phyloP scores from a whole-genome alignment of 2,888 invertebrate genomes.

The Melieria crassipennis region DNA sequence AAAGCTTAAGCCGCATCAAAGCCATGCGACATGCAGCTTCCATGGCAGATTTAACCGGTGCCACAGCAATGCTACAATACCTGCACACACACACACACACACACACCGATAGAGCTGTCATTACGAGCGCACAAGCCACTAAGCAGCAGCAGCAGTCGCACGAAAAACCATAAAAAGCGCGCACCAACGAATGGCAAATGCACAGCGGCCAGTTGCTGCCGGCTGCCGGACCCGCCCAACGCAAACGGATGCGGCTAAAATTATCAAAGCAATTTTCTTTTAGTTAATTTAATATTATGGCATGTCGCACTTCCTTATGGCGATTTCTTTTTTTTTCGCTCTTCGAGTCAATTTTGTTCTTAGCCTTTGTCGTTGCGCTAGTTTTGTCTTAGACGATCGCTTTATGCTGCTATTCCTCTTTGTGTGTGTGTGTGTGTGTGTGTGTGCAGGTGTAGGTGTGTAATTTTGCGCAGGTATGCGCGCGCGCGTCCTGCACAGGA shows the following conservation, averaged over 20 bases:
- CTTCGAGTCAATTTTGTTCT: too few species aligned
- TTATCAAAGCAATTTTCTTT: constrained; percentile 38
- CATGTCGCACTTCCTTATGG: constrained; percentile 26
- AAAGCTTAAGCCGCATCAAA: too few species aligned
- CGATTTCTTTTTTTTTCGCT: not conserved
- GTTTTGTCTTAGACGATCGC: not conserved
- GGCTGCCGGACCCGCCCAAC: too few species aligned
- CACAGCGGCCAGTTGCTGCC: not conserved
- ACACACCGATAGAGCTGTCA: too few species aligned
- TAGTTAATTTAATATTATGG: constrained; percentile 40
- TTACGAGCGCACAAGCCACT: too few species aligned
- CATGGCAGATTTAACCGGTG: too few species aligned
- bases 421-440: not conserved
- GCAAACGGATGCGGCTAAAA: constrained; percentile 20
- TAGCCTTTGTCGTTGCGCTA: too few species aligned
- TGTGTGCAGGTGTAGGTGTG: not conserved
- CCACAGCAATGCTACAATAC: too few species aligned
- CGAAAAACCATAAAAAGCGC: too few species aligned
- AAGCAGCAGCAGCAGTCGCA: too few species aligned
- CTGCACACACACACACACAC: too few species aligned
- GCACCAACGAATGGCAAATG: not conserved
- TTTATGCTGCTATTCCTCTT: constrained; percentile 7
- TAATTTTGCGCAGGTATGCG: not conserved
- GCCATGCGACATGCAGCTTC: too few species aligned
- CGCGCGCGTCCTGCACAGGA: not conserved